Evolutionary conservation across 2,113 vertebrate species (phyloP).

Genomic region (Sisor rabdophorus): DNA sequence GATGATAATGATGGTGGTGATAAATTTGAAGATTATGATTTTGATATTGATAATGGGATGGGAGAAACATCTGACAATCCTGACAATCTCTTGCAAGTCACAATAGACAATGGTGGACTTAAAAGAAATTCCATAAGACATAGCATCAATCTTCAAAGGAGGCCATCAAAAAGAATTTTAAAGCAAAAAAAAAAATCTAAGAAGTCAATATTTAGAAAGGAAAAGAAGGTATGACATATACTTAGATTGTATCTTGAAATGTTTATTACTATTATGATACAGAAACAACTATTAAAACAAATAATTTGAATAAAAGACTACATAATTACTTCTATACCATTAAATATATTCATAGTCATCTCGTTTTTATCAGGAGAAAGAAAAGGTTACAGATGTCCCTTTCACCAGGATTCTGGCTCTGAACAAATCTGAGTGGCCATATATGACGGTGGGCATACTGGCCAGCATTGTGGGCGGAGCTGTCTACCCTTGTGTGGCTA

Average conservation of each 20-base stretch:
- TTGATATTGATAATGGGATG: slow-evolving; percentile 38
- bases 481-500: slow-evolving; percentile 62
- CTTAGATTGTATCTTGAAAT: no score
- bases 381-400: slow-evolving; percentile 57
- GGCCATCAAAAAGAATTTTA: slow-evolving; percentile 34
- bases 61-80: slow-evolving; percentile 36
- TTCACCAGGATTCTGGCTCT: slow-evolving; percentile 65
- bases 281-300: no score
- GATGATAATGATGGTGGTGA: slow-evolving; percentile 39
- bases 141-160: slow-evolving; percentile 48
- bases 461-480: slow-evolving; percentile 63
- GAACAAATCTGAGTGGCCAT: slow-evolving; percentile 70
- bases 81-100: slow-evolving; percentile 2
- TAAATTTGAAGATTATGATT: neutral
- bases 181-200: slow-evolving; percentile 11
- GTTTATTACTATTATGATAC: no score
- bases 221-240: slow-evolving; percentile 34
- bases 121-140: slow-evolving; percentile 53
- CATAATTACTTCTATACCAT: neutral
- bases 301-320: neutral
- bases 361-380: slow-evolving; percentile 53
- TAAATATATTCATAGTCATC: neutral
- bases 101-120: slow-evolving; percentile 12
- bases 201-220: slow-evolving; percentile 40
- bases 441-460: slow-evolving; percentile 61